These are phyloP conservation scores for Drosophila infuscata DNA, from an alignment of 2,888 invertebrate genomes.

Conservation along the genomic window DNA sequence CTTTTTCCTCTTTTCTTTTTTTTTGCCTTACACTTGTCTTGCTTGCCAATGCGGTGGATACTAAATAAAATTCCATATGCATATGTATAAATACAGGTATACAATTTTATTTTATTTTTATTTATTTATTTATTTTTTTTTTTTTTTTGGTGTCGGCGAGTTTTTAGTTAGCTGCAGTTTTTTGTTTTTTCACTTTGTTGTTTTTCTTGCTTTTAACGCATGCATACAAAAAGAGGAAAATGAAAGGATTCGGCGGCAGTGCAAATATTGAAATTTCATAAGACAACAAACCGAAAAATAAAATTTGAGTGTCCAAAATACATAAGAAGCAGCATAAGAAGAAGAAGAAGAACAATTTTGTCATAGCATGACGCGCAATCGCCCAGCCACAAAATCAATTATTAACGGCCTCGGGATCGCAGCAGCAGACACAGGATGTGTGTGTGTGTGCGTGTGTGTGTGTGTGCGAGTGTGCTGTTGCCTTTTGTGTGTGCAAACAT, in stretches of 20 bases:
- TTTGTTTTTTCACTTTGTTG: constrained; percentile 15
- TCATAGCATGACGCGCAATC: constrained; percentile 59
- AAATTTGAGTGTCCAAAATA: constrained; percentile 35
- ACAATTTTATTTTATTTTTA: constrained; percentile 1
- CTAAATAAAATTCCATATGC: constrained; percentile 28
- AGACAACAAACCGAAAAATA: constrained; percentile 32
- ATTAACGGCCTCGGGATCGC: constrained; percentile 72
- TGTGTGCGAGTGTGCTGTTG: constrained; percentile 31
- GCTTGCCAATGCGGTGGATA: constrained; percentile 76
- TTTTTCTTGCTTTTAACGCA: constrained; percentile 52
- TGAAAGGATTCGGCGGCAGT: constrained; percentile 69
- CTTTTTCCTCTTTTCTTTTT: constrained; percentile 45
- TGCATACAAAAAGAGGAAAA: constrained; percentile 51
- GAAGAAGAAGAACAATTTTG: constrained; percentile 26
- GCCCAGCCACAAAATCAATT: constrained; percentile 82
- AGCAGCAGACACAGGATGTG: constrained; percentile 5
- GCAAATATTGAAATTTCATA: constrained; percentile 70
- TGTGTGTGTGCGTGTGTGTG: constrained; percentile 16
- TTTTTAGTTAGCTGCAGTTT: constrained; percentile 29
- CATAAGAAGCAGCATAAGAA: neutral
- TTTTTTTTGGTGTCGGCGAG: constrained; percentile 55
- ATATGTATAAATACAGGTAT: constrained; percentile 8
- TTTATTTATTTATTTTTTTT: neutral
- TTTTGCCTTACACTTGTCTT: constrained; percentile 51
- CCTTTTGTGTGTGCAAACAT: constrained; percentile 69